phyloP scores from a whole-genome alignment of 2,113 vertebrate genomes.

The Microtus ochrogaster region DNA sequence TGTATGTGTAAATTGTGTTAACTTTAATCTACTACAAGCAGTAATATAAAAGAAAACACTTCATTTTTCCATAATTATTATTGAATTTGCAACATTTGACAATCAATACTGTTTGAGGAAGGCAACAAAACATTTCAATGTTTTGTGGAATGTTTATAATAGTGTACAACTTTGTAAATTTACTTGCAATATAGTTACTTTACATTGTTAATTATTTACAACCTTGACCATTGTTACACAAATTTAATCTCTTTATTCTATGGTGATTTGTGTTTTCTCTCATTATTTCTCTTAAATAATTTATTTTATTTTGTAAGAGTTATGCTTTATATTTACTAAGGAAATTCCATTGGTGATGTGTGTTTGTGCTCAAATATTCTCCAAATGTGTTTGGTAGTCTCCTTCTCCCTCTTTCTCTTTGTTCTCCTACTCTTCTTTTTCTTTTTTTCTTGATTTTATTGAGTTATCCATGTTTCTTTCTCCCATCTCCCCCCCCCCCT shows the following conservation, averaged over 20 bases:
- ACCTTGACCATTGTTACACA: neutral
- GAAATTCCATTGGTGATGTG: neutral
- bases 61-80: neutral
- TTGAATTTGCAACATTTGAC: neutral
- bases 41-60: neutral
- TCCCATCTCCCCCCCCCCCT: no score
- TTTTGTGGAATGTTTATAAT: neutral
- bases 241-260: no score
- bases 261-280: neutral
- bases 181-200: neutral
- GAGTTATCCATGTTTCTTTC: no score
- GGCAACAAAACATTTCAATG: neutral
- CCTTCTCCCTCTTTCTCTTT: neutral
- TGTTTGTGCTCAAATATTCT: neutral
- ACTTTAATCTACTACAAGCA: neutral
- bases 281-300: neutral
- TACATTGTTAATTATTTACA: neutral
- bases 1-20: neutral
- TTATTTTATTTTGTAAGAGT: neutral
- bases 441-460: no score
- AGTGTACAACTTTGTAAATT: neutral
- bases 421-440: neutral
- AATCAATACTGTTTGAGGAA: neutral
- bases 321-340: neutral
- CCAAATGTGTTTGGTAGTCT: neutral